phyloP scores from a whole-genome alignment of 2,888 invertebrate genomes.

The Leuctra nigra region DNA sequence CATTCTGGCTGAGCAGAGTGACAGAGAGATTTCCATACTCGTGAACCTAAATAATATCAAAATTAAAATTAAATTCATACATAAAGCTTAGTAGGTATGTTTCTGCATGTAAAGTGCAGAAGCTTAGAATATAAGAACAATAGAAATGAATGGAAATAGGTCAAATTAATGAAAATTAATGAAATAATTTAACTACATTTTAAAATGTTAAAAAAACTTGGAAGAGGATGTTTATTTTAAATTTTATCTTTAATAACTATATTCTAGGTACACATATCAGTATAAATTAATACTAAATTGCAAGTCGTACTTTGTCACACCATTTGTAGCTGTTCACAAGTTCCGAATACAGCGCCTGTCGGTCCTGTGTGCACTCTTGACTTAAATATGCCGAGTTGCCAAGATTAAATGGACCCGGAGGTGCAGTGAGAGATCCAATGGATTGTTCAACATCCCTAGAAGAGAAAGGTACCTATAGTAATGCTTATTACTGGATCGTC shows the following conservation, averaged over 20 bases:
- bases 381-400: slow-evolving; percentile 81
- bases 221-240: too few relatives aligned
- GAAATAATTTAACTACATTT: too few relatives aligned
- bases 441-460: slow-evolving; percentile 73
- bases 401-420: slow-evolving; percentile 73
- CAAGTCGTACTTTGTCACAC: slow-evolving; percentile 73
- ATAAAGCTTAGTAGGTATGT: too few relatives aligned
- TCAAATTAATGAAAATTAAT: too few relatives aligned
- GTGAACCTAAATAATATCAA: slow-evolving; percentile 50
- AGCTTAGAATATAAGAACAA: too few relatives aligned
- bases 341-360: slow-evolving; percentile 80
- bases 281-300: too few relatives aligned
- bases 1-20: slow-evolving; percentile 73
- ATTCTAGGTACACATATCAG: too few relatives aligned
- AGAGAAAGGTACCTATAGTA: slow-evolving; percentile 15
- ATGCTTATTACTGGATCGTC: too few relatives aligned
- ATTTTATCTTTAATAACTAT: too few relatives aligned
- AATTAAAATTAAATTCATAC: slow-evolving; percentile 3
- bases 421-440: slow-evolving; percentile 62
- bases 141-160: too few relatives aligned
- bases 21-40: slow-evolving; percentile 81
- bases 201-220: too few relatives aligned
- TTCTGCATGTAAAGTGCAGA: too few relatives aligned
- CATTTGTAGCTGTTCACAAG: slow-evolving; percentile 87
- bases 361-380: slow-evolving; percentile 86